A percentile compares a stretch with the other conserved stretches of the same genome.
phyloP scores from a whole-genome alignment of 2,888 invertebrate species.

The Drosophila quinaria region DNA sequence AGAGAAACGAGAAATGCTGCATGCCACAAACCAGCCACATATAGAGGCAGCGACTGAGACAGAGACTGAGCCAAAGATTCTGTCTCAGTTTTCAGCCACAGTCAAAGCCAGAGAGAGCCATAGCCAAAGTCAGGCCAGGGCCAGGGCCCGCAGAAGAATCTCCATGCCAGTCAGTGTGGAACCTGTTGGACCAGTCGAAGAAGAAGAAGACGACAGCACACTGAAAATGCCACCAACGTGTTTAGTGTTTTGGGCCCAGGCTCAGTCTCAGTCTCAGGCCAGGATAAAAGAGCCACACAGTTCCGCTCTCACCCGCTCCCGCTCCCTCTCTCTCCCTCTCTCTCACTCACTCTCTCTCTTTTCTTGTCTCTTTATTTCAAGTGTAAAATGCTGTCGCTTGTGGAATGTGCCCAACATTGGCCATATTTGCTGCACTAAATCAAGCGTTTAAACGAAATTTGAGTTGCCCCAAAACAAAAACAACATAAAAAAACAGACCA shows the following conservation, averaged over 20 bases:
- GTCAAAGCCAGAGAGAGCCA: not conserved
- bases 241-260: slow-evolving; percentile 41
- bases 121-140: slow-evolving; percentile 27
- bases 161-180: slow-evolving; percentile 66
- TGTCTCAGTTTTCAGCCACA: slow-evolving; percentile 1
- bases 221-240: slow-evolving; percentile 77
- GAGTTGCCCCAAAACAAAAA: slow-evolving; percentile 61
- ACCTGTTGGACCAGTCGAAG: slow-evolving; percentile 81
- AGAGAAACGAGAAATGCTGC: slow-evolving; percentile 67
- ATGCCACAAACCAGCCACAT: slow-evolving; percentile 58
- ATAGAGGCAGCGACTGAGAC: not conserved
- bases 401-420: slow-evolving; percentile 73
- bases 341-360: slow-evolving; percentile 3
- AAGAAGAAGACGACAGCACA: slow-evolving; percentile 21
- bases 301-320: slow-evolving; percentile 32
- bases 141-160: slow-evolving; percentile 68
- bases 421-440: slow-evolving; percentile 78
- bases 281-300: slow-evolving; percentile 54
- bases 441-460: slow-evolving; percentile 81
- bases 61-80: not conserved
- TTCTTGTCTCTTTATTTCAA: slow-evolving; percentile 53
- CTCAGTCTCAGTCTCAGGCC: slow-evolving; percentile 18
- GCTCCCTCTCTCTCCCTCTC: slow-evolving; percentile 13
- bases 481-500: slow-evolving; percentile 14
- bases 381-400: slow-evolving; percentile 79